Conservation (phyloP, 1,140 invertebrate genomes). For the Oscheius sp. region DNA sequence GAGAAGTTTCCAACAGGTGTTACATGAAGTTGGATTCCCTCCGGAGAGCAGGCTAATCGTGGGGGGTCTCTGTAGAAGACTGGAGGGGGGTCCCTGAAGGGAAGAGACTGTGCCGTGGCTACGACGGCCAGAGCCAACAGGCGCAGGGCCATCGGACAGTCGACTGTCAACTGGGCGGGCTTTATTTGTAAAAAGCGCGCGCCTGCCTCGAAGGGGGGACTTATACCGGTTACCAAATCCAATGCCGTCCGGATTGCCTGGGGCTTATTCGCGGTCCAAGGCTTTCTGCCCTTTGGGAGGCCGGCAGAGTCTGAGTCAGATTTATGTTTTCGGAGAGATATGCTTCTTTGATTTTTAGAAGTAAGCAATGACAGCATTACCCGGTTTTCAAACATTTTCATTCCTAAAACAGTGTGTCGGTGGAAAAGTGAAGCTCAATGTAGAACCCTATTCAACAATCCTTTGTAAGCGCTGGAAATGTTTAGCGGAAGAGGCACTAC, state of each 20-base stretch:
- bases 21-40: constrained; percentile 31
- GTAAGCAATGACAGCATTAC: too few species aligned
- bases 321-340: not conserved
- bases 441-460: too few species aligned
- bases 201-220: not conserved
- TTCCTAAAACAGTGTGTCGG: too few species aligned
- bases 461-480: too few species aligned
- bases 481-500: too few species aligned
- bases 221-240: constrained; percentile 11
- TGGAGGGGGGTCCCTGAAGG: not conserved
- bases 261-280: too few species aligned
- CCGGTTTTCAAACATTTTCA: too few species aligned
- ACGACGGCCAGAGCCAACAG: not conserved
- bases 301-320: too few species aligned
- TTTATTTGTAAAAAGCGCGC: constrained; percentile 6
- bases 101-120: not conserved
- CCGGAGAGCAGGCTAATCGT: constrained; percentile 13
- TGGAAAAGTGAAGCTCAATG: too few species aligned
- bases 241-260: not conserved
- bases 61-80: not conserved
- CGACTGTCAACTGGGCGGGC: constrained; percentile 1
- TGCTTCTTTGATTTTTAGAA: too few species aligned
- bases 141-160: constrained; percentile 1
- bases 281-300: too few species aligned
- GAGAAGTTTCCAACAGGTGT: constrained; percentile 30